phyloP scores from a whole-genome alignment of 2,888 invertebrate genomes.

The Maniola hyperantus region DNA sequence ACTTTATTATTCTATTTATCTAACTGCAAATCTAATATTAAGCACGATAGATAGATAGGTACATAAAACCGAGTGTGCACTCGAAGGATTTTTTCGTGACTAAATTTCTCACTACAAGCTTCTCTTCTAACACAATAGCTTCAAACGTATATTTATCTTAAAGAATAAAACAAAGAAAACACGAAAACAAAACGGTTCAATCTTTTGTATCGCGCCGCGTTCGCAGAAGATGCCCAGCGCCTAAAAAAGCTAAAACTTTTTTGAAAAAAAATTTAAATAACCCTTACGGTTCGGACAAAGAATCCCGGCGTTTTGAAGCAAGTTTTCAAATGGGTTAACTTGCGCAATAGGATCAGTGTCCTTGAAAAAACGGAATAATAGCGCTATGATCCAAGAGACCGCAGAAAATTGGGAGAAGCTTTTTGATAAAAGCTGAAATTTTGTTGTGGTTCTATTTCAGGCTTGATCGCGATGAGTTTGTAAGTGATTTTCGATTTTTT shows the following conservation, averaged over 20 bases:
- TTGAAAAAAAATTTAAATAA: slow-evolving; percentile 63
- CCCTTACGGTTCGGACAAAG: slow-evolving; percentile 71
- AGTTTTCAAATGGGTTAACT: slow-evolving; percentile 66
- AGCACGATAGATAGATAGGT: neutral
- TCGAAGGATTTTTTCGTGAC: slow-evolving; percentile 77
- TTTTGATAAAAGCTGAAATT: too few species aligned
- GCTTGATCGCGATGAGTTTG: too few species aligned
- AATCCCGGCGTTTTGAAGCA: slow-evolving; percentile 51
- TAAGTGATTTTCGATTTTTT: too few species aligned
- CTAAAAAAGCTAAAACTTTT: slow-evolving; percentile 59
- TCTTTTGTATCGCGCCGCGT: slow-evolving; percentile 72
- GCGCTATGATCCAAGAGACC: slow-evolving; percentile 26
- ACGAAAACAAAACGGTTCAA: slow-evolving; percentile 66
- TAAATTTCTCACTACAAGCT: slow-evolving; percentile 68
- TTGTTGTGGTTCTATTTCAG: too few species aligned
- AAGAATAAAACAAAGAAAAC: slow-evolving; percentile 76
- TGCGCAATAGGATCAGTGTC: slow-evolving; percentile 46
- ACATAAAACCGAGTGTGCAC: slow-evolving; percentile 59
- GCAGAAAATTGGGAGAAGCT: too few species aligned
- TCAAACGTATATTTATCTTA: slow-evolving; percentile 77
- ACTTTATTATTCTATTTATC: neutral
- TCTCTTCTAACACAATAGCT: slow-evolving; percentile 72
- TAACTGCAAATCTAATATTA: slow-evolving; percentile 1
- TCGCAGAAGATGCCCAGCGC: slow-evolving; percentile 69
- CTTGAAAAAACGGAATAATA: slow-evolving; percentile 41